Percentiles rank a stretch among this genome's conserved stretches.
phyloP scores from a whole-genome alignment of 1,140 invertebrate species.

The Drosophila bipectinata region DNA sequence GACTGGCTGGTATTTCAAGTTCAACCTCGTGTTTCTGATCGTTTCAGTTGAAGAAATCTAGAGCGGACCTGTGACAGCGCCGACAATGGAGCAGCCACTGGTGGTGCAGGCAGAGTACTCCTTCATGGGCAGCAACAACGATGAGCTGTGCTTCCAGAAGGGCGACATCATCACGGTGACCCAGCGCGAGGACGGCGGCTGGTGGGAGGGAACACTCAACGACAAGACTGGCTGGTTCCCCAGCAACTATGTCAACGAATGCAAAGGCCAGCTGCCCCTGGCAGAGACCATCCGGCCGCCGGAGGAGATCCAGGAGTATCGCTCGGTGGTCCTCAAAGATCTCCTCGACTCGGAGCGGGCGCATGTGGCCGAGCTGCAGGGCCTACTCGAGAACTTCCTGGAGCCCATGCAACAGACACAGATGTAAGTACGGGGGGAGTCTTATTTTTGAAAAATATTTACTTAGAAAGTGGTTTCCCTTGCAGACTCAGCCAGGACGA shows the following conservation, averaged over 20 bases:
- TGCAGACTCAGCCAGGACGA: slow-evolving; percentile 93
- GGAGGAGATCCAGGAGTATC: slow-evolving; percentile 90
- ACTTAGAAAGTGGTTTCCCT: neutral
- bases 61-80: slow-evolving; percentile 34
- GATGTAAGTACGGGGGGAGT: slow-evolving; percentile 88
- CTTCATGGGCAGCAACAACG: slow-evolving; percentile 98
- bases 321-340: slow-evolving; percentile 95
- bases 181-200: slow-evolving; percentile 95
- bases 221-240: slow-evolving; percentile 99
- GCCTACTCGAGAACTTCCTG: slow-evolving; percentile 92
- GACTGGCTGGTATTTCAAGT: slow-evolving; percentile 69
- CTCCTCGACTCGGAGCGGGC: slow-evolving; percentile 96
- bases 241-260: slow-evolving; percentile 97
- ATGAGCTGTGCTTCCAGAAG: slow-evolving; percentile 98
- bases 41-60: slow-evolving; percentile 56
- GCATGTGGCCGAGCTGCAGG: slow-evolving; percentile 94
- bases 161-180: slow-evolving; percentile 98
- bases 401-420: slow-evolving; percentile 92
- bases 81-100: slow-evolving; percentile 86
- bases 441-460: neutral
- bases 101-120: slow-evolving; percentile 95
- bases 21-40: slow-evolving; percentile 41
- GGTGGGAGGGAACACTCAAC: slow-evolving; percentile 98
- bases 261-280: slow-evolving; percentile 87
- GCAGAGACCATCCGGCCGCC: slow-evolving; percentile 85